A percentile compares a stretch with the other conserved stretches of the same genome.
Conservation (phyloP, 2,888 invertebrate species). For the Malthinus seriepunctatus region DNA sequence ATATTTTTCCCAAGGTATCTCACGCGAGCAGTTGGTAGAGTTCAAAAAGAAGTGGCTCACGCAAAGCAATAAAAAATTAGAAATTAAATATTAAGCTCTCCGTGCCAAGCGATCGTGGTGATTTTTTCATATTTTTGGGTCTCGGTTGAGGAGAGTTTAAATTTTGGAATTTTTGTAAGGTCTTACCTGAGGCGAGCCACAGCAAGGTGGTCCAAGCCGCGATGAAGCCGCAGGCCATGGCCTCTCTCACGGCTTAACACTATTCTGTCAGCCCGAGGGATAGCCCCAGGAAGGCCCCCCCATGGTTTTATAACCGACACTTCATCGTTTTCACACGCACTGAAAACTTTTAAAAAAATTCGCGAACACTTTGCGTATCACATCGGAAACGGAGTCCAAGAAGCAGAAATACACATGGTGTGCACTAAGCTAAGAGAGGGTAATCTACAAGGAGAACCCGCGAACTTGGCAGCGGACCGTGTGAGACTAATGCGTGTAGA, state of each 20-base stretch:
- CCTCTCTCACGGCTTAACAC: slow-evolving; percentile 51
- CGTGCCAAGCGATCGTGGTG: not conserved
- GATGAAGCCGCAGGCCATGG: slow-evolving; percentile 50
- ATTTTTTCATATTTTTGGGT: not conserved
- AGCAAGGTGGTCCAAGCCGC: slow-evolving; percentile 55
- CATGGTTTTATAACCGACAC: slow-evolving; percentile 38
- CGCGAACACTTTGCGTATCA: slow-evolving; percentile 23
- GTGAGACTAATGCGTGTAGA: slow-evolving; percentile 36
- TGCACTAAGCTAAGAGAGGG: slow-evolving; percentile 35
- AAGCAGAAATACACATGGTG: slow-evolving; percentile 40
- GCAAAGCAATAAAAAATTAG: slow-evolving; percentile 16
- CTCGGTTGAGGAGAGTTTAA: not conserved
- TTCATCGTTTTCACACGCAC: slow-evolving; percentile 28
- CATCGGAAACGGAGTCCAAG: slow-evolving; percentile 28
- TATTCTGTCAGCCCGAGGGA: slow-evolving; percentile 62
- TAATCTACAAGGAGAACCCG: slow-evolving; percentile 28
- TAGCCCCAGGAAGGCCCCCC: slow-evolving; percentile 59
- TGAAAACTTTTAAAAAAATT: slow-evolving; percentile 15
- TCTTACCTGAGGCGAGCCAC: slow-evolving; percentile 52
- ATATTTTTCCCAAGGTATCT: slow-evolving; percentile 23
- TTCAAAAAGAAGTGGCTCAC: slow-evolving; percentile 15
- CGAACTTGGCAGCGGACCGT: slow-evolving; percentile 35
- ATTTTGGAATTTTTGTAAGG: not conserved
- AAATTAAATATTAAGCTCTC: slow-evolving; percentile 2
- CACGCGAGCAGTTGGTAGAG: slow-evolving; percentile 18